Conservation (phyloP, 92 coral and sea anemone species). For the Phymanthus crucifer region DNA sequence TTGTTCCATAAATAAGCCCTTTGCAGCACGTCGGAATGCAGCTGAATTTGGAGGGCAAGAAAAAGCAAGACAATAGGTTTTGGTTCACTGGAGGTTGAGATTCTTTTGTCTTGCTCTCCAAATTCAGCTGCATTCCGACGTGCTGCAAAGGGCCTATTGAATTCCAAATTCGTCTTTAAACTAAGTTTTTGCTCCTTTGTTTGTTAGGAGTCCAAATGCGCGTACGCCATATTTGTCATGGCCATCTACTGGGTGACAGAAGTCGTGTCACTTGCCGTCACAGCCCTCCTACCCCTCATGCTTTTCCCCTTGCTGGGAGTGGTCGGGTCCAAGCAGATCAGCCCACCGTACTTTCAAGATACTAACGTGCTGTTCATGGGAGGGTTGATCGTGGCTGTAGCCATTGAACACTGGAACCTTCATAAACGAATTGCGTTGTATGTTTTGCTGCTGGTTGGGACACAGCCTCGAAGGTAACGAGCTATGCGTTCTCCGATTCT, state of each 20-base stretch:
- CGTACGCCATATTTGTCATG: conserved; percentile 89
- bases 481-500: not conserved
- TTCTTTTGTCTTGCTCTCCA: no score
- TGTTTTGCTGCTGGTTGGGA: conserved; percentile 77
- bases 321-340: conserved; percentile 83
- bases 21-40: no score
- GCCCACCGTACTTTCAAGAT: conserved; percentile 88
- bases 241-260: conserved; percentile 98
- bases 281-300: conserved; percentile 85
- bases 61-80: no score
- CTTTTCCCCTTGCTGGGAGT: conserved; percentile 94
- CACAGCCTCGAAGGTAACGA: conserved; percentile 84
- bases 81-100: no score
- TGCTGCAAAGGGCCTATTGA: no score
- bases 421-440: conserved; percentile 95
- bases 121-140: no score
- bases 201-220: conserved; percentile 88
- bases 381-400: conserved; percentile 91
- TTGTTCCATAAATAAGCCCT: no score
- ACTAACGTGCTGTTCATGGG: conserved; percentile 91
- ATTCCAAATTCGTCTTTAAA: not conserved
- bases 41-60: no score
- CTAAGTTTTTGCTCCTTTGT: not conserved
- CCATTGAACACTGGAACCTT: conserved; percentile 95
- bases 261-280: conserved; percentile 90